phyloP scores from a whole-genome alignment of 2,888 invertebrate species.

The Philereme vetulata region DNA sequence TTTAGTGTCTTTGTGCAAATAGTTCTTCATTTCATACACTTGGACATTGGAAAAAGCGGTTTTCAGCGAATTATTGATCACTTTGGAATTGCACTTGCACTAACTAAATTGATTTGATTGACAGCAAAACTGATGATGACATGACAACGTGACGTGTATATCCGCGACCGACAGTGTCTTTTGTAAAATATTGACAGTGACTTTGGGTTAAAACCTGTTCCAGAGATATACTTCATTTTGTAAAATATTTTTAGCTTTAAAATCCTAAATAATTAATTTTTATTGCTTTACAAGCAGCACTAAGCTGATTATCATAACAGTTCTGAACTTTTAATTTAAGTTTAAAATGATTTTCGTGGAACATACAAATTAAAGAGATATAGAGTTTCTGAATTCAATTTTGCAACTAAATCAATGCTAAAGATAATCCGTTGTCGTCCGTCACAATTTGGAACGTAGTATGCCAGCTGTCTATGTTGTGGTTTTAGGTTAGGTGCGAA shows the following conservation, averaged over 20 bases:
- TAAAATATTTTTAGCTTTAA: not conserved
- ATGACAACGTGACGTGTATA: constrained; percentile 32
- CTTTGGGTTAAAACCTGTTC: not conserved
- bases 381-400: no score
- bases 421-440: not conserved
- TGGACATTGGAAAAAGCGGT: constrained; percentile 17
- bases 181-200: constrained; percentile 11
- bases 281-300: no score
- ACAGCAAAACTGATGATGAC: constrained; percentile 30
- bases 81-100: constrained; percentile 26
- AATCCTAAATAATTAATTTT: no score
- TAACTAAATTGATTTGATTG: constrained; percentile 6
- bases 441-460: constrained; percentile 4
- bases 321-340: no score
- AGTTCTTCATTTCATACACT: constrained; percentile 32
- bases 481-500: constrained; percentile 37
- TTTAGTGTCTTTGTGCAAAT: constrained; percentile 26
- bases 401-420: not conserved
- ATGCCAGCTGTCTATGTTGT: constrained; percentile 32
- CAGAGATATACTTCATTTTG: not conserved
- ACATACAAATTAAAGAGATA: no score
- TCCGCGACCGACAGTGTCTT: constrained; percentile 21
- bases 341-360: no score
- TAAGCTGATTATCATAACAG: no score
- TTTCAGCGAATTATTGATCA: constrained; percentile 24